Percentiles rank a stretch among this genome's conserved stretches.
Evolutionary conservation across 2,797 vertebrate species (phyloP).

Genomic region (Falco berigora): DNA sequence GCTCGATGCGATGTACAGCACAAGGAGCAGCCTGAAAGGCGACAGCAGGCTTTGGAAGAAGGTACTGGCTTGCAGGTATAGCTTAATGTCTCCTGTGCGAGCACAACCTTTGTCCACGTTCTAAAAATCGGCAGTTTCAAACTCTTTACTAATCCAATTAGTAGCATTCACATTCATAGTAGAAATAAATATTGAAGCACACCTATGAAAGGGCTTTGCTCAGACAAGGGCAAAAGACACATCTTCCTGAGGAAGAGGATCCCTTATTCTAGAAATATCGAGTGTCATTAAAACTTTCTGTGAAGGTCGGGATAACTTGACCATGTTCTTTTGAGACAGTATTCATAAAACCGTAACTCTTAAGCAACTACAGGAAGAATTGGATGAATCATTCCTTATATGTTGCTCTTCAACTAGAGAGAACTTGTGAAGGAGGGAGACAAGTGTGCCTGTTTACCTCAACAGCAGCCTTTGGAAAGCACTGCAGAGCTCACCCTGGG

Average conservation of each 20-base stretch:
- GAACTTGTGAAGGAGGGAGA: not conserved
- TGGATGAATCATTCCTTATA: not conserved
- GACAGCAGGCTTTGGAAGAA: not conserved
- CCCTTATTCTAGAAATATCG: not conserved
- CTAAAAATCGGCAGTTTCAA: not conserved
- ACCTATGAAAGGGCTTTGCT: not conserved
- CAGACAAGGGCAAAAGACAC: too few relatives aligned
- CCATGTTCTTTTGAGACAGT: not conserved
- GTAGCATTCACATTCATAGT: not conserved
- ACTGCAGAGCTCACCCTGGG: not conserved
- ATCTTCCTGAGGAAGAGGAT: not conserved
- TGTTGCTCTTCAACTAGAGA: not conserved
- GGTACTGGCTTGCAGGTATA: too few relatives aligned
- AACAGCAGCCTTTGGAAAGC: not conserved
- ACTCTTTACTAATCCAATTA: not conserved
- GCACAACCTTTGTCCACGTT: not conserved
- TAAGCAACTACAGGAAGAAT: not conserved
- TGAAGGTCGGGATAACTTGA: not conserved
- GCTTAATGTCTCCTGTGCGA: rapidly evolving
- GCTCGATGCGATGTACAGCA: rapidly evolving
- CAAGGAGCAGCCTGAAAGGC: not conserved
- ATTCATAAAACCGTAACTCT: not conserved
- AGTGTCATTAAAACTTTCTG: not conserved
- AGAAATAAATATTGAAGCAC: not conserved
- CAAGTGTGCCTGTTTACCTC: not conserved